Base-by-base conservation (phyloP, 1,140 invertebrate species). In the Muscidifurax raptorellus region DNA sequence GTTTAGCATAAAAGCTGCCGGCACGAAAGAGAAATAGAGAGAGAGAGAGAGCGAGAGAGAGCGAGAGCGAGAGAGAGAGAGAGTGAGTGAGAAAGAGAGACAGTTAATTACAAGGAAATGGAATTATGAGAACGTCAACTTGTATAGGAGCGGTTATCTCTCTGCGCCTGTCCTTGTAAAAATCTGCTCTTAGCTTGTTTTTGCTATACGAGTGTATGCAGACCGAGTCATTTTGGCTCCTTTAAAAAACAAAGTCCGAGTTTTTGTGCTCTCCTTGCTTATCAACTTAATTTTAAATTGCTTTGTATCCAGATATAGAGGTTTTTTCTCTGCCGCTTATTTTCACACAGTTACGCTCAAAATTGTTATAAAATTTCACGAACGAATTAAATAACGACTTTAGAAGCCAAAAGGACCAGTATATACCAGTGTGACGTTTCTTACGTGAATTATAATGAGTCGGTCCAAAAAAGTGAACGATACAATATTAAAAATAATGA, bases 41-140 rank as follows among this genome's bases (percentile, higher is more conserved):
- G 69, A 32, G n/a, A 30, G 40, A 32, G 18, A 59, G 27, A 30
- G n/a, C 59, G 44, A 72, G 67, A 72, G 47, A n/a, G 36, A 40
- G 13, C 36, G 13, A 74, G 28, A 74, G 13, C 13, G n/a, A 69
- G 25, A 74, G 30, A 74, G n/a, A 74, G n/a, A 74, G 30, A 74
- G 30, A 74, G 30, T 44, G 12, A 80, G 25, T 3, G 7, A 52
- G 18, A 72, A 22, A 74, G 18, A 72, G 12, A 75, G 27, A 44
- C 5, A 82, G 52, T 75, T 76, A 67, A 83, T 76, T 25, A 77
- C 27, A 40, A 72, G 59, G 12, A 72, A 83, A 69, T 83, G 40
- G 30, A 79, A 72, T 83, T 78, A 59, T 32, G 76, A 69, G 67
- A 77, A 66, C 28, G 81, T 76, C 72, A 76, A 76, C 52, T 47